These are phyloP conservation scores for Blera fallax DNA, from an alignment of 2,888 invertebrate genomes.

Conservation along the genomic window DNA sequence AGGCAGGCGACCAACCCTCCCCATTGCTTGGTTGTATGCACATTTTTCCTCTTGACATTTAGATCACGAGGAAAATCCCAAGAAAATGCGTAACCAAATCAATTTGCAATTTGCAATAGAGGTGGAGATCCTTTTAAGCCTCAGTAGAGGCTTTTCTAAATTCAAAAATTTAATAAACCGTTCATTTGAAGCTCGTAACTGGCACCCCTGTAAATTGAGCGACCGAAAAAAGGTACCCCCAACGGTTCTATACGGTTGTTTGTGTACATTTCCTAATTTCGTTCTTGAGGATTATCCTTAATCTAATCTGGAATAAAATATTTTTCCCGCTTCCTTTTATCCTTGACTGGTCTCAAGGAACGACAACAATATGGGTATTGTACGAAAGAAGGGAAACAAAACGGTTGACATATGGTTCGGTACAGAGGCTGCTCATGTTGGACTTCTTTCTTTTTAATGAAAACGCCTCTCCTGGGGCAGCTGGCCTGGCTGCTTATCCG, in stretches of 20 bases:
- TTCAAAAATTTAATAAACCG: constrained; percentile 59
- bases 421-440: constrained; percentile 17
- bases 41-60: constrained; percentile 43
- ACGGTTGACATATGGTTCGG: constrained; percentile 52
- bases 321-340: constrained; percentile 32
- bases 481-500: constrained; percentile 41
- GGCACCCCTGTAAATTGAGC: constrained; percentile 10
- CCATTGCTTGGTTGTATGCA: constrained; percentile 14
- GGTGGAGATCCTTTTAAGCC: constrained; percentile 49
- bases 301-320: constrained; percentile 67
- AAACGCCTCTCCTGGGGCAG: constrained; percentile 45
- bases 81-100: constrained; percentile 64
- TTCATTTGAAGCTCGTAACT: constrained; percentile 21
- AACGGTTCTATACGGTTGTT: neutral
- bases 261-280: constrained; percentile 63
- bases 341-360: constrained; percentile 24
- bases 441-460: constrained; percentile 18
- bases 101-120: constrained; percentile 61
- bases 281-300: constrained; percentile 65
- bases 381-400: constrained; percentile 6
- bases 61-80: constrained; percentile 23
- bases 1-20: neutral
- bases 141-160: constrained; percentile 13
- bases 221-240: constrained; percentile 9
- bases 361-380: constrained; percentile 33